Evolutionary conservation across 1,140 invertebrate species (phyloP), one percentile per base, ranked within the genome.

Genomic region (Caenorhabditis tropicalis): DNA sequence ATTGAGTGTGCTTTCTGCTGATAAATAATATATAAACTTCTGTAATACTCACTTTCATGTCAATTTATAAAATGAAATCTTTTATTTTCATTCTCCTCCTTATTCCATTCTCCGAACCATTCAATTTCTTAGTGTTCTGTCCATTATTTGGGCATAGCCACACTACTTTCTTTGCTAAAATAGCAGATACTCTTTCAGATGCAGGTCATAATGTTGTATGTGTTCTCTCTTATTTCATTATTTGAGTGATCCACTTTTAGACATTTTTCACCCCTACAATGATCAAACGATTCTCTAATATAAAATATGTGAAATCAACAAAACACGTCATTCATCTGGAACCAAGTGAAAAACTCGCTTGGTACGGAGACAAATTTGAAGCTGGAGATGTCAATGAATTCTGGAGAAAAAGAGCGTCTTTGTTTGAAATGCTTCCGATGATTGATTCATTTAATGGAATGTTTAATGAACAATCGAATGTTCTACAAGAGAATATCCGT

Each of bases 241-340:
- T 9, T 56, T 56, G 9, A 21, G 53, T 27, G 21, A 12, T 27
- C 9, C 7, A 1, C 12, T 21, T 27, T 46, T 74, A 46, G 65
- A 74, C 65, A 12, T 74, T 74, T 27, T 74, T 74, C 21, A 74
- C 65, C 3, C 65, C 65, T 24, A 74, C 65, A 43, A 46, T 74
- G 29, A 43, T 46, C 36, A 43, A 7, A 74, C 33, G n/a, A n/a
- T 74, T 46, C 27, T 21, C 65, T 1, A 74, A 46, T 19, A 21
- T 43, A 33, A 74, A 24, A 7, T 74, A 74, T 31, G 65, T 74
- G 21, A 74, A 46, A 12, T 24, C 33, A 21, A 46, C 65, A 2
- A 43, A 46, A 39, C 29, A 74, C 10, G 65, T 74, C 2, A 27
- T 74, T 24, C 65, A 74, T 24, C n/a, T 74, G 65, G 65, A 74